Percentiles rank a stretch among this genome's conserved stretches.
These are phyloP conservation scores for Drosophila meridiana DNA, from an alignment of 2,888 invertebrate species.

Conservation along the genomic window DNA sequence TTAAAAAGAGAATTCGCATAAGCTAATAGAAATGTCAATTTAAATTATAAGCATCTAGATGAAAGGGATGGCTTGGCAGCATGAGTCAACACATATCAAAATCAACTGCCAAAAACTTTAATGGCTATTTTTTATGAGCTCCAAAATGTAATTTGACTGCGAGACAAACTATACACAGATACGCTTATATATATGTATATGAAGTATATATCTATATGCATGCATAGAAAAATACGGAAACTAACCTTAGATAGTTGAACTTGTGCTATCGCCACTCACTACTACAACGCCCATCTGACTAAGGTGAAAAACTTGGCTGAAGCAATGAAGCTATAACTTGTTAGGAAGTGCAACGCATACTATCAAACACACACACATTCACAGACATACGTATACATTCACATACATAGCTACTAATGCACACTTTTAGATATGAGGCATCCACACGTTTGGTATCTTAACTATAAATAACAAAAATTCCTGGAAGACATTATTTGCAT, in stretches of 20 bases:
- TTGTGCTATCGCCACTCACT: slow-evolving; percentile 13
- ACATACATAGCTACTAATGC: slow-evolving; percentile 52
- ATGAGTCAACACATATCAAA: slow-evolving; percentile 38
- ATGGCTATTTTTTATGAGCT: slow-evolving; percentile 52
- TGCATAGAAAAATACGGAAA: slow-evolving; percentile 5
- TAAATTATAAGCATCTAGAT: slow-evolving; percentile 57
- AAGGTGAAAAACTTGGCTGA: slow-evolving; percentile 50
- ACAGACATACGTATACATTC: slow-evolving; percentile 7
- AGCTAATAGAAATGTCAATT: slow-evolving; percentile 58
- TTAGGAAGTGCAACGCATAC: slow-evolving; percentile 38
- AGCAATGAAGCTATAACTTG: slow-evolving; percentile 80
- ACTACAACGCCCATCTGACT: neutral
- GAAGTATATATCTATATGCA: neutral
- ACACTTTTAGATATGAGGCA: slow-evolving; percentile 70
- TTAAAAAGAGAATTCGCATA: neutral
- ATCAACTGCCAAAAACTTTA: slow-evolving; percentile 64
- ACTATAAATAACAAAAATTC: slow-evolving; percentile 81
- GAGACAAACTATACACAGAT: slow-evolving; percentile 28
- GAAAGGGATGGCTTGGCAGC: neutral
- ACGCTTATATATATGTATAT: neutral
- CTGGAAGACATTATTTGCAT: slow-evolving; percentile 80
- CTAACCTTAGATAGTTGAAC: slow-evolving; percentile 48
- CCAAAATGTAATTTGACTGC: slow-evolving; percentile 67
- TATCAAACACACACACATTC: slow-evolving; percentile 10
- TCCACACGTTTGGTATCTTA: slow-evolving; percentile 79